Percentiles rank a stretch among this genome's conserved stretches.
These are phyloP conservation scores for Hestina assimilis DNA, from an alignment of 1,140 invertebrate species.

Conservation along the genomic window DNA sequence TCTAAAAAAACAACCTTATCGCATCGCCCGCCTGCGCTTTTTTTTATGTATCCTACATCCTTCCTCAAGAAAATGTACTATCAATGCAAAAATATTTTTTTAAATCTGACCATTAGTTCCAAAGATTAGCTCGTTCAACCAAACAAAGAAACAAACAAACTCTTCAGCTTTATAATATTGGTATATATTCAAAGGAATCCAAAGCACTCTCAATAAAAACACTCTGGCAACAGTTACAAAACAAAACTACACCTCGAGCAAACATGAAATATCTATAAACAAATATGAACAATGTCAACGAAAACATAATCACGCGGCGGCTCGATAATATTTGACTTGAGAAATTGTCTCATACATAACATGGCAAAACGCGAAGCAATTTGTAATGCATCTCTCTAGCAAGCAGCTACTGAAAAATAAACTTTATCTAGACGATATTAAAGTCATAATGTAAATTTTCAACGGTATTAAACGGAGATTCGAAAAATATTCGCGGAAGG, in stretches of 20 bases:
- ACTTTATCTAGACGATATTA: neutral
- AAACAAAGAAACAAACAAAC: no score
- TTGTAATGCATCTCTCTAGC: neutral
- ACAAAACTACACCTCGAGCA: neutral
- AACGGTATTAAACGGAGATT: neutral
- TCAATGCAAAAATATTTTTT: no score
- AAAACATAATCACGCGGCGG: neutral
- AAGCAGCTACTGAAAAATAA: neutral
- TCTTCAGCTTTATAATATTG: no score
- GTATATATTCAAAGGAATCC: neutral
- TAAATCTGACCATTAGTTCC: no score
- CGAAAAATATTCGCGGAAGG: conserved; percentile 7
- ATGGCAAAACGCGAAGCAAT: conserved; percentile 14
- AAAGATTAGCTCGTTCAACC: no score
- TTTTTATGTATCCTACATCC: no score
- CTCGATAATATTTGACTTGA: conserved; percentile 24
- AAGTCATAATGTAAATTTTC: neutral
- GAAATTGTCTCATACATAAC: conserved; percentile 18
- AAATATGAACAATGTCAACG: conserved; percentile 10
- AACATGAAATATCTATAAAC: neutral
- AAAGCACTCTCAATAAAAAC: neutral
- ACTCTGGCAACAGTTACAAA: neutral
- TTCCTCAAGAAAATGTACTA: no score
- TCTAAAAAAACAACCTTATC: no score
- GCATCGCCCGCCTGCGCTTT: no score